phyloP scores from a whole-genome alignment of 2,113 vertebrate genomes.

The Circaetus cinerascens region DNA sequence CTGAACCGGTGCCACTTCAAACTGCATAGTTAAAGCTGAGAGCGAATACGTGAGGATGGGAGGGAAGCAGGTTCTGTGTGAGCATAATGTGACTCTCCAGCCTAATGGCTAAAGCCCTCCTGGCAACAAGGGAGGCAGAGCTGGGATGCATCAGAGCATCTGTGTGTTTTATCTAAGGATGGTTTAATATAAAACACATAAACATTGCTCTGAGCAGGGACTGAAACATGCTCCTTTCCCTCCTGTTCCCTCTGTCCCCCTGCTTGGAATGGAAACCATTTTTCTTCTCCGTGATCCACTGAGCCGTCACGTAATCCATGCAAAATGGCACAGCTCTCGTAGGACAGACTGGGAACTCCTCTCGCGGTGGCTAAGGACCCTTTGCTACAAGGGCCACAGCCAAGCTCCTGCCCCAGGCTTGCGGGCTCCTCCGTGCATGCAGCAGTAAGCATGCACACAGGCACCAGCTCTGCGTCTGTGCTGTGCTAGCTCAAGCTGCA shows the following conservation, averaged over 20 bases:
- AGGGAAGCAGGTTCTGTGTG: background rate
- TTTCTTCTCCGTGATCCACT: background rate
- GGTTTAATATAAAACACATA: background rate
- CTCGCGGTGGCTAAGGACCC: background rate
- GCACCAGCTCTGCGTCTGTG: rapidly evolving
- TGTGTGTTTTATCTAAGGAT: background rate
- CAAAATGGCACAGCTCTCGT: rapidly evolving
- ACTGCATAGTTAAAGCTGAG: background rate
- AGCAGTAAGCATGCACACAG: background rate
- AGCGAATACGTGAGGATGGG: background rate
- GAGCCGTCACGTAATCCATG: background rate
- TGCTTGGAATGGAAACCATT: background rate
- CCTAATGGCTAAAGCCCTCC: background rate
- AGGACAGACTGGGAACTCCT: background rate
- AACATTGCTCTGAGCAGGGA: background rate
- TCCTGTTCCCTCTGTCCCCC: background rate
- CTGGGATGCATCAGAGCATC: background rate
- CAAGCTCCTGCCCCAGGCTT: background rate
- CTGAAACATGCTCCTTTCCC: background rate
- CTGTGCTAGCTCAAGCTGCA: too few relatives aligned
- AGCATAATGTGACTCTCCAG: background rate
- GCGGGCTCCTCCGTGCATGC: rapidly evolving
- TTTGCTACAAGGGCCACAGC: background rate
- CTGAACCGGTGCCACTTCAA: background rate
- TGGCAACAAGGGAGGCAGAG: background rate